These are phyloP conservation scores for Apis dorsata DNA, from an alignment of 1,140 invertebrate genomes.

Conservation along the genomic window DNA sequence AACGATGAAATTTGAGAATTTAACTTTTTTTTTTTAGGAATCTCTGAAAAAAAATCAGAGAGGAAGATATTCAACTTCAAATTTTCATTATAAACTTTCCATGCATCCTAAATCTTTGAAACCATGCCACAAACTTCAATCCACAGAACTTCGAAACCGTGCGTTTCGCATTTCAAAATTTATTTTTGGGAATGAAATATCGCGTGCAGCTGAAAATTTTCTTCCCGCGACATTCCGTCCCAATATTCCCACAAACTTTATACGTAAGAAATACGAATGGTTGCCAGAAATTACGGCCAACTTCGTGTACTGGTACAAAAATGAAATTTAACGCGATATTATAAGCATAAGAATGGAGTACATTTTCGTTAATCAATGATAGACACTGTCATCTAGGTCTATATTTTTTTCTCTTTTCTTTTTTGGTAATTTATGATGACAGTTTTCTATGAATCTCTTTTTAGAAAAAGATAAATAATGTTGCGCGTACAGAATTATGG, in stretches of 20 bases:
- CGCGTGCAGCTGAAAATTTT: slow-evolving; percentile 26
- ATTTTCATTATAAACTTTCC: too few species aligned
- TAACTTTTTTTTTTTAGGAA: too few species aligned
- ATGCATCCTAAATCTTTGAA: too few species aligned
- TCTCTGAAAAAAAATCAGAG: too few species aligned
- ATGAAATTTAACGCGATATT: slow-evolving; percentile 17
- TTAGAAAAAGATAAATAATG: background rate
- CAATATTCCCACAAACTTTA: background rate
- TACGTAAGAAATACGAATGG: slow-evolving; percentile 38
- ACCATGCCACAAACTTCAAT: too few species aligned
- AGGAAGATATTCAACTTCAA: too few species aligned
- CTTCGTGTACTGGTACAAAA: slow-evolving; percentile 8
- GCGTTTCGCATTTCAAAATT: background rate
- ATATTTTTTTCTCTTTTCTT: background rate
- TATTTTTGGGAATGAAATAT: background rate
- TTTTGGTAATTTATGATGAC: background rate
- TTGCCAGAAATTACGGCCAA: slow-evolving; percentile 33
- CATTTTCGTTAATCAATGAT: background rate
- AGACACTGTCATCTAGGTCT: background rate
- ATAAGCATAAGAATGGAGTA: background rate
- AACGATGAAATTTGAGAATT: too few species aligned
- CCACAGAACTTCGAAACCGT: background rate
- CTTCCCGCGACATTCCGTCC: slow-evolving; percentile 9
- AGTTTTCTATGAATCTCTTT: background rate
- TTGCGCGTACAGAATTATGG: too few species aligned